Evolutionary conservation across 2,113 vertebrate species (phyloP).

Genomic region (Saimiri boliviensis): DNA sequence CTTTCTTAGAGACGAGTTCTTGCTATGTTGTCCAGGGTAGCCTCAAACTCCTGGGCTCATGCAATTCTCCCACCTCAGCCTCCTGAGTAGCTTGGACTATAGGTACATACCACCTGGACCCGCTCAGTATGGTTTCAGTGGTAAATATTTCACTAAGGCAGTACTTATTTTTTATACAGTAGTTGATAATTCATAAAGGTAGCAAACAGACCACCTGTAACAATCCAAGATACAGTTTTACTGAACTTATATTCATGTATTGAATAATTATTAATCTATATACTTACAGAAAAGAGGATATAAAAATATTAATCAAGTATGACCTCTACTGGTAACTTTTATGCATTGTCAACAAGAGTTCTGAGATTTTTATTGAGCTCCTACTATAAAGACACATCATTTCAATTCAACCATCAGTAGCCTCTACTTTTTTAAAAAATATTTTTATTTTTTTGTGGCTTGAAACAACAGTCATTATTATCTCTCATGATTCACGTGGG

Average conservation of each 20-base stretch:
- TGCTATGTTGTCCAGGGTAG: background rate
- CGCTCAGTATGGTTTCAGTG: background rate
- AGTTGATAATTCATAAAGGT: background rate
- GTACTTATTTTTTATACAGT: background rate
- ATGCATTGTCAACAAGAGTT: slow-evolving; percentile 28
- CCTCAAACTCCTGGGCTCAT: background rate
- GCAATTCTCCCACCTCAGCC: background rate
- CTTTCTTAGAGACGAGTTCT: background rate
- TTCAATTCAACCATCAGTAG: slow-evolving; percentile 26
- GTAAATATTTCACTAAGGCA: background rate
- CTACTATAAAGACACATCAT: background rate
- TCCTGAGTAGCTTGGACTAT: background rate
- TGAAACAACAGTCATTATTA: background rate
- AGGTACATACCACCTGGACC: background rate
- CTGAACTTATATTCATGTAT: background rate
- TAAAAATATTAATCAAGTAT: background rate
- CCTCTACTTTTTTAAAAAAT: slow-evolving; percentile 3
- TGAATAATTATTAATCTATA: slow-evolving; percentile 13
- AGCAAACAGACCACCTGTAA: background rate
- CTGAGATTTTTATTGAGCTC: background rate
- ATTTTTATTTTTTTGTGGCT: slow-evolving; percentile 8
- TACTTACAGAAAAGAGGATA: slow-evolving; percentile 8
- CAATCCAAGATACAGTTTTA: slow-evolving; percentile 18
- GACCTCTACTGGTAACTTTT: slow-evolving; percentile 74
- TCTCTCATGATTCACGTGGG: background rate